Evolutionary conservation across 2,797 vertebrate genomes (phyloP).

Genomic region (Sarcophilus harrisii): DNA sequence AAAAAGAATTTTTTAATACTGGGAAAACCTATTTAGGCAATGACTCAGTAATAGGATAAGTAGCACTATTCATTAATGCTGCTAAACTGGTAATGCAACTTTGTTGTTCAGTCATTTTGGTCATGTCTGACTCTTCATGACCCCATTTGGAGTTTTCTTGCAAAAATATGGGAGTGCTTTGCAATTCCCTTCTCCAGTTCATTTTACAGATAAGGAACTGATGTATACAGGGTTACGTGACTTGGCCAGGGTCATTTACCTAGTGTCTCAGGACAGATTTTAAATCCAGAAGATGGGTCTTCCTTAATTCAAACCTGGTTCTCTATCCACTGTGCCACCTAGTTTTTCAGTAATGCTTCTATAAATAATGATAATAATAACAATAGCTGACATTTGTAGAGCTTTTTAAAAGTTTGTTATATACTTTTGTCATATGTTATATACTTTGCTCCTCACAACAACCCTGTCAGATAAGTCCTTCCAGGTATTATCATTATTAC

Average conservation of each 20-base stretch:
- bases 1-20: not conserved
- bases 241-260: not conserved
- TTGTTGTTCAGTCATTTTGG: not conserved
- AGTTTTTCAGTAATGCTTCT: not conserved
- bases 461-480: not conserved
- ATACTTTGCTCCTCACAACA: not conserved
- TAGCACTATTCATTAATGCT: not conserved
- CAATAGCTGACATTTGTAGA: not conserved
- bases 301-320: not conserved
- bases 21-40: not conserved
- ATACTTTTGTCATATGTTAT: not conserved
- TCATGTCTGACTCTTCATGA: not conserved
- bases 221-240: not conserved
- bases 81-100: not conserved
- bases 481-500: not conserved
- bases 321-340: not conserved
- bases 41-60: not conserved
- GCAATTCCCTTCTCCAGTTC: not conserved
- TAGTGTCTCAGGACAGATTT: not conserved
- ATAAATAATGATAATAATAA: not conserved
- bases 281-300: not conserved
- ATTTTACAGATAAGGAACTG: not conserved
- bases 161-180: not conserved
- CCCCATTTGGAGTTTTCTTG: not conserved
- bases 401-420: not conserved